Evolutionary conservation across 2,113 vertebrate species (phyloP).

Genomic region (Larimichthys crocea): DNA sequence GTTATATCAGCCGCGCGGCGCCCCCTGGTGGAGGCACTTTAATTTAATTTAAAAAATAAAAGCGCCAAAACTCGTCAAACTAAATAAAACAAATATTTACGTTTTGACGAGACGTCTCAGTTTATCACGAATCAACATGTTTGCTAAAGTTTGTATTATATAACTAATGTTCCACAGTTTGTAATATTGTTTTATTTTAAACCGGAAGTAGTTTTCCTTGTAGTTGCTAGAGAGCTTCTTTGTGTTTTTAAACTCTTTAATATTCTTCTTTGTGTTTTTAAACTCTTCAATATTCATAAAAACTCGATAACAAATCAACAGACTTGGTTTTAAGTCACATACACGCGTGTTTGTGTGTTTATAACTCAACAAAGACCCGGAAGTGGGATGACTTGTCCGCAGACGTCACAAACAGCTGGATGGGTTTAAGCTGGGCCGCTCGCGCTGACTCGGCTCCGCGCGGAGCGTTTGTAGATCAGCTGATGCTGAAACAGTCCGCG

Average conservation of each 20-base stretch:
- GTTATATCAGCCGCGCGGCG: rapidly evolving
- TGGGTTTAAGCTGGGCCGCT: background rate
- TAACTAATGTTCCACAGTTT: no score
- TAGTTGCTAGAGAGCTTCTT: background rate
- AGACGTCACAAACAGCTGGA: background rate
- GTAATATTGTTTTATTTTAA: background rate
- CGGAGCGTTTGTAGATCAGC: background rate
- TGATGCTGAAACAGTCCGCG: background rate
- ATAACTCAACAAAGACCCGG: background rate
- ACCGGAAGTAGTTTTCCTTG: background rate
- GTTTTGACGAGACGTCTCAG: background rate
- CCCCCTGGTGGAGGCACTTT: background rate
- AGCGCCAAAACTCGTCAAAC: background rate
- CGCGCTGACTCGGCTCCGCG: rapidly evolving
- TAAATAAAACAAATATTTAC: background rate
- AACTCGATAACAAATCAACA: background rate
- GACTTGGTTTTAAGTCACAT: background rate
- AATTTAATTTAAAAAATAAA: background rate
- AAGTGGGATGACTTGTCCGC: background rate
- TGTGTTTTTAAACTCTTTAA: background rate
- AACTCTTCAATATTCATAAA: background rate
- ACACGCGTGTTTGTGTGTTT: rapidly evolving
- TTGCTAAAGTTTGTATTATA: background rate
- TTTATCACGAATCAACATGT: background rate
- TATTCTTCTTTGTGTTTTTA: background rate